phyloP scores from a whole-genome alignment of 2,113 vertebrate species.

The Leucoraja erinaceus region DNA sequence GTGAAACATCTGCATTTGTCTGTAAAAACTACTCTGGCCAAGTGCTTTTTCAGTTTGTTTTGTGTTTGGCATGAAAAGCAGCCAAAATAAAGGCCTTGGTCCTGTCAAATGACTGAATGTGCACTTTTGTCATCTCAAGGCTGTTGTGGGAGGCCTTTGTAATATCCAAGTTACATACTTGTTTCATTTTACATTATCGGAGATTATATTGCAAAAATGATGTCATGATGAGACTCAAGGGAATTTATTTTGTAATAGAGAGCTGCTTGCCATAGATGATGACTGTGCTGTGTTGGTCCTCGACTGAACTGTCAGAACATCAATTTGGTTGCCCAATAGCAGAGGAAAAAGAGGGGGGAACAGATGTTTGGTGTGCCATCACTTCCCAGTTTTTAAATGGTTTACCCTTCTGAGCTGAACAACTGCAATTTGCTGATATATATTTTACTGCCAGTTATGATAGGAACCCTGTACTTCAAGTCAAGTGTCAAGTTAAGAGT shows the following conservation, averaged over 20 bases:
- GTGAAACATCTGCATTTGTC: conserved; percentile 61
- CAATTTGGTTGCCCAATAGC: conserved; percentile 44
- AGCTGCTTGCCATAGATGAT: conserved; percentile 32
- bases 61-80: conserved; percentile 61
- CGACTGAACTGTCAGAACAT: conserved; percentile 20
- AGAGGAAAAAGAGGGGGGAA: fast-evolving
- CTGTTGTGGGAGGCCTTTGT: conserved; percentile 33
- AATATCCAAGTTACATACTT: conserved; percentile 49
- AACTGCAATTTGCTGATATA: background rate
- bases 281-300: conserved; percentile 39
- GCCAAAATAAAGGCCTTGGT: conserved; percentile 50
- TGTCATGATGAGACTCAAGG: conserved; percentile 48
- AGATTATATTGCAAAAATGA: conserved; percentile 46
- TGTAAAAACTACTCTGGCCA: conserved; percentile 69
- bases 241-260: conserved; percentile 44
- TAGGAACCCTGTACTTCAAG: background rate
- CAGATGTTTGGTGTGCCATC: background rate
- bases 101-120: conserved; percentile 50
- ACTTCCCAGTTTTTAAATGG: background rate
- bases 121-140: conserved; percentile 55
- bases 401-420: background rate
- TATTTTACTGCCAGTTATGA: background rate
- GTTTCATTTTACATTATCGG: conserved; percentile 49
- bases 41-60: conserved; percentile 71
- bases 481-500: too few relatives aligned